Base-by-base conservation (phyloP, 2,797 vertebrate species). In the Acanthurus leucopareius region DNA sequence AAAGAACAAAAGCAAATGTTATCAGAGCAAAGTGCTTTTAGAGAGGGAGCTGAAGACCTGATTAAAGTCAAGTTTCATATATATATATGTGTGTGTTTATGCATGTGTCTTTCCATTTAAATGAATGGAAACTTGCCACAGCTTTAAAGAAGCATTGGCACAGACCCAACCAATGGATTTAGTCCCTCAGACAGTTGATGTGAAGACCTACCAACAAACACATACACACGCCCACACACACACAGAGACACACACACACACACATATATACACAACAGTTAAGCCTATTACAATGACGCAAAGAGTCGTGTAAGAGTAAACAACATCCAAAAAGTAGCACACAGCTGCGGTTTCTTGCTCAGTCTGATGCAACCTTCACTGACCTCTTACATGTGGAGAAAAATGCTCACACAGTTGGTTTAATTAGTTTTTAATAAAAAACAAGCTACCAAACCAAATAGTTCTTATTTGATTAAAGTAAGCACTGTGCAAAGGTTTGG, bases 211-310 rank as follows among this genome's bases (percentile, higher is more conserved):
- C 49, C 40, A 25, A 70, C 69, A 67, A 25, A 64, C 16, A 17
- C 45, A 42, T 20, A 44, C 42, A 20, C 63, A 60, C 44, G 74
- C 66, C 63, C 48, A 49, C 38, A 73, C 35, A 62, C 42, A 54
- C 44, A 67, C 59, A 70, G 44, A 57, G 61, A 59, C 49, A 68
- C 49, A 67, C 62, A 47, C 35, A 65, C 54, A 60, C 52, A 76
- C 52, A 75, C 60, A 69, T 59, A 73, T 28, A 35, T 35, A 35
- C 32, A 35, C 32, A 35, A 49, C 10, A 56, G 54, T 48, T 90
- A 90, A 92, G 80, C 89, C 82, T 88, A 82, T 89, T 89, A 82
- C 17, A 1, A 42, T 80, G 82, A 91, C 44, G 58, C 62, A 85
- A 61, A 73, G 69, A 69, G 69, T 69, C 56, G 56, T 49, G 56